Evolutionary conservation across 2,888 invertebrate species (phyloP), one percentile per base, ranked within the genome.

Genomic region (Tanytarsus gracilentus): DNA sequence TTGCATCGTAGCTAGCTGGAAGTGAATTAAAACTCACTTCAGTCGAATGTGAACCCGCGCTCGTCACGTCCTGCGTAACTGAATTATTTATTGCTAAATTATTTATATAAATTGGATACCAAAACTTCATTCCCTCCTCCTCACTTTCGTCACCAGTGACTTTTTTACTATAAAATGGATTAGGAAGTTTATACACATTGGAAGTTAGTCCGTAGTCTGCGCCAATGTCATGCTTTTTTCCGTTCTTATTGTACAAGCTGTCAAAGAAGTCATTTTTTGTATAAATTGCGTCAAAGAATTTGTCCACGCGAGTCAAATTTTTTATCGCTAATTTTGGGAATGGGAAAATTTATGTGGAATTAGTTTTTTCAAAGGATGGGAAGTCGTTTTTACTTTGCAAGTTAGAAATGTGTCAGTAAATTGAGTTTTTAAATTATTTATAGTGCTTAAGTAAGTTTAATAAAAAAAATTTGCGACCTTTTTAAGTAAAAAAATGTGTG

Each of bases 161-260:
- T 14, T 33, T 33, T 33, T 53, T 53, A 36, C 18, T 53, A 55
- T 55, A 55, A 26, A 33, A 55, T 26, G 55, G 55, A 55, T 55
- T 55, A 26, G 25, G 23, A 16, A 40, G n/a, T 26, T 33, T 39
- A 40, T 55, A 55, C 1, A 55, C 9, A 26, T 39, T 16, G 21
- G 18, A 9, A 26, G 55, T 55, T 39, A 55, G 26, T 26, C 33
- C 14, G 26, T 26, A 55, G 40, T 55, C 55, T 16, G 55, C 25
- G 11, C 55, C 55, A n/a, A 26, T 14, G 6, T 55, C 55, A 26
- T 55, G 36, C 8, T 23, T 11, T 25, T 39, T 55, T 25, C 39
- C 39, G 4, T 55, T 25, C 27, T 7, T 18, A 23, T 55, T 55
- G 40, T 40, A 55, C 4, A 55, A 33, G 23, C 18, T 44, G 44